Evolutionary conservation across 2,113 vertebrate species (phyloP), one percentile per base, ranked within the genome.

Genomic region (Sander lucioperca): DNA sequence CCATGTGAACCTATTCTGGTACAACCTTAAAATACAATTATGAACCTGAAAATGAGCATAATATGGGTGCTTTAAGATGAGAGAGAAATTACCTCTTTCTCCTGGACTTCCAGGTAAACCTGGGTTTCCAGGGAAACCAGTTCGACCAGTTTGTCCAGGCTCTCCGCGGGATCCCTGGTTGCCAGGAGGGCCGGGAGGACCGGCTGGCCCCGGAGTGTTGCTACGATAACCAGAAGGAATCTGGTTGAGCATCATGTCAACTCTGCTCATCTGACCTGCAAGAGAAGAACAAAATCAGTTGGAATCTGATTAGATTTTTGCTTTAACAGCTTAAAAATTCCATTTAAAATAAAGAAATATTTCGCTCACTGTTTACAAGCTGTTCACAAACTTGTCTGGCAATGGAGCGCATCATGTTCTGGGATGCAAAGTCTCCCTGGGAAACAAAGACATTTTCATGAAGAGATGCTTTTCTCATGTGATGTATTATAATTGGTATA

Each of bases 361-460:
- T 76, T 33, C 4, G 50, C 91, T 98, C 94, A 99, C 98, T 96
- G 87, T 96, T 99, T 92, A 99, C 98, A 91, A 99, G 83, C 78
- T 99, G 98, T 89, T 99, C 98, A 79, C 98, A 99, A 85, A 99
- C 98, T 98, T 99, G 98, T 97, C 98, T 97, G 88, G 98, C 97
- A 74, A 99, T 97, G 72, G 97, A 96, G 86, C 98, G 95, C 98
- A 99, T 99, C 97, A 99, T 97, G 85, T 97, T 97, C 93, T 99
- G 98, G 66, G 98, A 99, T 68, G 98, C 96, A 65, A 97, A 96
- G 85, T 99, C 98, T 92, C 98, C 98, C 98, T 99, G 91, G 76
- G 89, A 81, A 90, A 86, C 70, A 91, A 53, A 86, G n/a, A 80
- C 5, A 71, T 50, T 43, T 47, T 61, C n/a, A 72, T 91, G 45